Evolutionary conservation across 2,113 vertebrate species (phyloP), one percentile per base, ranked within the genome.

Genomic region (Synodontis membranacea): DNA sequence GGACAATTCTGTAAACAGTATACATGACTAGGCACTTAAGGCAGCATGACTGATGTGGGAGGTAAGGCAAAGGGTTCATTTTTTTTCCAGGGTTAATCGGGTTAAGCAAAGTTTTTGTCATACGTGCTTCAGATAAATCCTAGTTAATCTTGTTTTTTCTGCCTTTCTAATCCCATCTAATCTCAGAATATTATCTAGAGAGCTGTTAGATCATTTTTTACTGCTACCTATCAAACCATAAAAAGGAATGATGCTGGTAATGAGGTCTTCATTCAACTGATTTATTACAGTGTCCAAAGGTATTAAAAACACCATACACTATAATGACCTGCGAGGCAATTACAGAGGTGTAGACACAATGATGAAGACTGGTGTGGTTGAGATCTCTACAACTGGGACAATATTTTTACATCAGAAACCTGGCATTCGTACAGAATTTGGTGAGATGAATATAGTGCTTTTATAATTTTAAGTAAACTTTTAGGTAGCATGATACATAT

Each of bases 131-230:
- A 86, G 28, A 83, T 83, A 81, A 84, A 88, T 89, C 58, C 66
- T 48, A 68, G 12, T 62, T 89, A 86, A 86, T 89, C 86, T 85
- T 79, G 21, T 86, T 86, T 84, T 75, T 79, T 56, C 50, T 58
- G 28, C 19, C 78, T 15, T 14, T 66, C 80, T 83, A 86, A 88
- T 89, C 80, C 54, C 50, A 72, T 42, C 86, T 84, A 81, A 89
- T 89, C 88, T 84, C n/a, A 86, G 48, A 85, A 84, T 79, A 86
- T 88, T 80, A 88, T 89, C 81, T 50, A 52, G 75, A 88, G 37
- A 75, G 74, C 52, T 60, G 19, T 82, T 37, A 60, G 42, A 79
- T 52, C 12, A 37, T 37, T 82, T 74, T 58, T 68, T 80, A 64
- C 60, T 86, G 74, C 54, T 62, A 78, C 56, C 39, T 31, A 85